phyloP scores from a whole-genome alignment of 37 sponge, comb jelly and placozoan genomes.

The Corticium candelabrum region DNA sequence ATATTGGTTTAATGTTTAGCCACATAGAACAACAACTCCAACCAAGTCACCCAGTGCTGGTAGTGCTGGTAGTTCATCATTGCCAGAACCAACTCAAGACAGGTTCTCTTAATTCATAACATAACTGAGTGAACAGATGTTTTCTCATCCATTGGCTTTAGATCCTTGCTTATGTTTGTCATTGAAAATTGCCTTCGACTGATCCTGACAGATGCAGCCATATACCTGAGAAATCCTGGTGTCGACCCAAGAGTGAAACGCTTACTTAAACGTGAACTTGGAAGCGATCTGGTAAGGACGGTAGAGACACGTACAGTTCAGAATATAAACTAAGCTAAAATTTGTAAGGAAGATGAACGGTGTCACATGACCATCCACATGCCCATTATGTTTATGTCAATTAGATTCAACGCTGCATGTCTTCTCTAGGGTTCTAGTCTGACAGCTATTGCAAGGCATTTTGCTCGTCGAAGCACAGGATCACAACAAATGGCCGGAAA shows the following conservation, averaged over 20 bases:
- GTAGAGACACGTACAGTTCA: too few species aligned
- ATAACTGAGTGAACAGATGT: too few species aligned
- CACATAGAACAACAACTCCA: not conserved
- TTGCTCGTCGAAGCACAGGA: not conserved
- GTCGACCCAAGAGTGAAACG: not conserved
- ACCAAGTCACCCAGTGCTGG: not conserved
- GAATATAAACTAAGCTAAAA: too few species aligned
- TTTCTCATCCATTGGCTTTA: too few species aligned
- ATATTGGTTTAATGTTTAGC: not conserved
- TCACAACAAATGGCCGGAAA: not conserved
- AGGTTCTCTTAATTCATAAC: too few species aligned
- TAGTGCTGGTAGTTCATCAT: not conserved
- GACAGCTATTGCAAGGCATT: not conserved
- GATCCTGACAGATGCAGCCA: not conserved
- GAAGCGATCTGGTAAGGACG: not conserved
- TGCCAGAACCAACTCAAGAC: too few species aligned
- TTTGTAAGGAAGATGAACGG: too few species aligned
- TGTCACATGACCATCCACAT: too few species aligned
- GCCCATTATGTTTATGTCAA: too few species aligned
- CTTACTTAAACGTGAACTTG: not conserved
- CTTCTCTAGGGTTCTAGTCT: not conserved
- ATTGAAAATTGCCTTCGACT: not conserved
- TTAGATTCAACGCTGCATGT: too few species aligned
- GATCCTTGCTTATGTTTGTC: not conserved
- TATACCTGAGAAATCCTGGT: not conserved